A percentile compares a stretch with the other conserved stretches of the same genome.
Conservation (phyloP, 2,888 invertebrate species). For the Sisyra nigra region DNA sequence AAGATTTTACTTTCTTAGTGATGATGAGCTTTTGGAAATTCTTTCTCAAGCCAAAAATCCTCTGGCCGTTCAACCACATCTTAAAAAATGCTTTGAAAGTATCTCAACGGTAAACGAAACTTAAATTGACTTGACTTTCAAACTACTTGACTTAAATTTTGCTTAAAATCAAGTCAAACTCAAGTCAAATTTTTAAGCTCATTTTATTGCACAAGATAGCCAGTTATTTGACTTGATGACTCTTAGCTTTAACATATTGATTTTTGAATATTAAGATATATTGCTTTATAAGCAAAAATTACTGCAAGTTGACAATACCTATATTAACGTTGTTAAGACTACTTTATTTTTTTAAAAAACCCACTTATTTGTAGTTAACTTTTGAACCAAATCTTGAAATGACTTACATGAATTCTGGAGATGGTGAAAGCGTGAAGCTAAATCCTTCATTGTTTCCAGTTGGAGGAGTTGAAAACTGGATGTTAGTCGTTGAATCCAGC, state of each 20-base stretch:
- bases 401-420: conserved; percentile 58
- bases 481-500: conserved; percentile 45
- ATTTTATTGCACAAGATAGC: no score
- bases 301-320: no score
- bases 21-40: conserved; percentile 68
- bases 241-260: no score
- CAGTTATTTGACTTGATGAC: no score
- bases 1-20: conserved; percentile 66
- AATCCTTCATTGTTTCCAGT: conserved; percentile 47
- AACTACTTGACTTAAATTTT: no score
- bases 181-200: no score
- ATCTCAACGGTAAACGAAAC: conserved; percentile 39
- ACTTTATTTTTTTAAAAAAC: background rate
- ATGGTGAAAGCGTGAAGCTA: conserved; percentile 55
- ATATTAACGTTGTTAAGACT: no score
- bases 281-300: no score
- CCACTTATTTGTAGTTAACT: conserved; percentile 30
- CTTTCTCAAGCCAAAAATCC: conserved; percentile 66
- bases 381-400: conserved; percentile 55
- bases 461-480: conserved; percentile 64
- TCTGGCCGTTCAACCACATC: conserved; percentile 59
- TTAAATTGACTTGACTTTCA: no score
- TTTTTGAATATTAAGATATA: no score
- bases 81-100: conserved; percentile 72
- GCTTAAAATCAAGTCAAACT: no score